Evolutionary conservation across 2,113 vertebrate genomes (phyloP).

Genomic region (Sinocyclocheilus rhinocerous): DNA sequence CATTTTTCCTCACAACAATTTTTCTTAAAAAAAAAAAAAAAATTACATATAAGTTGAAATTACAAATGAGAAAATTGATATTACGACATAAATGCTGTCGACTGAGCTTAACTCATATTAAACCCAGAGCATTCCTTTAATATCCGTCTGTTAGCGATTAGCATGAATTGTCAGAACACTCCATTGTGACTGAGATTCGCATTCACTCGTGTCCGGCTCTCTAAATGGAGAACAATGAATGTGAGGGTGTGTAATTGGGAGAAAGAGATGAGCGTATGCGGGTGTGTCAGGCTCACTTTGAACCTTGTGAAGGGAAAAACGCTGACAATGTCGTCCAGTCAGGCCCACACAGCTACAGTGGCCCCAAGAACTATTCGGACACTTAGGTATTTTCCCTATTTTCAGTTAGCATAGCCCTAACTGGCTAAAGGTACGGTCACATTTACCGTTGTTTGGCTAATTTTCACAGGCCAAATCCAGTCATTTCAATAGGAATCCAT

Average conservation of each 20-base stretch:
- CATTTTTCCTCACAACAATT: too few relatives aligned
- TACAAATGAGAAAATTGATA: too few relatives aligned
- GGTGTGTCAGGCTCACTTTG: neutral
- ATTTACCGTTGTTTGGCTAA: too few relatives aligned
- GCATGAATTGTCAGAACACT: neutral
- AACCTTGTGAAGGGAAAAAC: neutral
- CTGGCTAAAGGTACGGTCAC: too few relatives aligned
- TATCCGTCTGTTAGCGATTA: slow-evolving; percentile 42
- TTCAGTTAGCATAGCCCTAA: too few relatives aligned
- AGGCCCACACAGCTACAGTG: neutral
- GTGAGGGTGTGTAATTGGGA: neutral
- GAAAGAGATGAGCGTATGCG: neutral
- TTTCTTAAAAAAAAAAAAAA: too few relatives aligned
- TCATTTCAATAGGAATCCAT: too few relatives aligned
- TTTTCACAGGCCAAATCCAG: too few relatives aligned
- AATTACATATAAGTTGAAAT: too few relatives aligned
- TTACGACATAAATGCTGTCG: too few relatives aligned
- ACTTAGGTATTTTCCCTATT: too few relatives aligned
- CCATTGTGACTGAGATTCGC: slow-evolving; percentile 48
- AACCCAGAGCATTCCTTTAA: neutral
- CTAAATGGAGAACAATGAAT: neutral
- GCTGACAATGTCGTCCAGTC: neutral
- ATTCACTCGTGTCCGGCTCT: neutral
- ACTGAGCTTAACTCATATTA: neutral
- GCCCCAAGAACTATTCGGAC: neutral